Evolutionary conservation across 2,888 invertebrate genomes (phyloP).

Genomic region (Tortrix viridana): DNA sequence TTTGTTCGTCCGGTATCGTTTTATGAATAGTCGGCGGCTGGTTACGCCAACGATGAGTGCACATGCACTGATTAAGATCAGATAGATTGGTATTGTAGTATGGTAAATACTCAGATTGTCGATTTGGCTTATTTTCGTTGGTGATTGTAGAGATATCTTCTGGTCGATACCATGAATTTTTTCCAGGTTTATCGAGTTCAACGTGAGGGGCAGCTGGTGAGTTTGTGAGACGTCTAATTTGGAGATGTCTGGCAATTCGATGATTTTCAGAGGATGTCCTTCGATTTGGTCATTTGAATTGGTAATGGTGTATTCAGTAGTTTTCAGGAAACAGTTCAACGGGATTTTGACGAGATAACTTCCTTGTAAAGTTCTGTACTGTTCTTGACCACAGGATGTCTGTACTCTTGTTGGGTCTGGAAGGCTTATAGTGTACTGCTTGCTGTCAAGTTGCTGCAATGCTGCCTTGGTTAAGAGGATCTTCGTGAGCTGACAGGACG

Average conservation of each 20-base stretch:
- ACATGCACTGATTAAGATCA: constrained; percentile 14
- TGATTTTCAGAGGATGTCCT: constrained; percentile 37
- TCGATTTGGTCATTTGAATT: constrained; percentile 36
- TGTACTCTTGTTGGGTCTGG: constrained; percentile 28
- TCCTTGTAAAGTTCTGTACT: constrained; percentile 24
- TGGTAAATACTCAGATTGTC: constrained; percentile 22
- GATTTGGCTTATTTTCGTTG: constrained; percentile 15
- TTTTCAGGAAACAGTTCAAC: constrained; percentile 25
- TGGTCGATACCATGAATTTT: constrained; percentile 28
- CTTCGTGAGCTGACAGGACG: background rate
- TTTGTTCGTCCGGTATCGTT: background rate
- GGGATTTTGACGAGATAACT: constrained; percentile 37
- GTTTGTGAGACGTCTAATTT: constrained; percentile 3
- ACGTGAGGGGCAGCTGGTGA: constrained; percentile 8
- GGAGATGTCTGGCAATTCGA: constrained; percentile 23
- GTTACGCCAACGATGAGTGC: constrained; percentile 8
- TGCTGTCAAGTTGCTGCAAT: constrained; percentile 28
- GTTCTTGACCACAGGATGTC: constrained; percentile 13
- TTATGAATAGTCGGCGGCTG: background rate
- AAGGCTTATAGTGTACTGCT: constrained; percentile 8
- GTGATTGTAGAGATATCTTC: constrained; percentile 28
- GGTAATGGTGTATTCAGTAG: constrained; percentile 35
- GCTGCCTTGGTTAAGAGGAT: constrained; percentile 14
- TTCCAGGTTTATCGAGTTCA: constrained; percentile 32
- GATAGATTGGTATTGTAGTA: constrained; percentile 26